Conservation (phyloP, 2,113 vertebrate species). For the Ovis canadensis region DNA sequence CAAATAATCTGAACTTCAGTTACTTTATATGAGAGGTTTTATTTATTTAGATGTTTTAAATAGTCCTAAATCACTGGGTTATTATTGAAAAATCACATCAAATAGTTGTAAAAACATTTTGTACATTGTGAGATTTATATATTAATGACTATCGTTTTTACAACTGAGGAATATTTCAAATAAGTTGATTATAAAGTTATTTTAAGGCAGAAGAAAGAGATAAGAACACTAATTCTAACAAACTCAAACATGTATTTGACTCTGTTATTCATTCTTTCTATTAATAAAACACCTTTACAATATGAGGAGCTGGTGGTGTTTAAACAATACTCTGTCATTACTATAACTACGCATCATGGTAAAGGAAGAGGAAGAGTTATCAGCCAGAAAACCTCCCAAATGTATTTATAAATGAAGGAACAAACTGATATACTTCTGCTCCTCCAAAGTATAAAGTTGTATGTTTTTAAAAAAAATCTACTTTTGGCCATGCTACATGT, state of each 20-base stretch:
- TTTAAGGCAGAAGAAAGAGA: background rate
- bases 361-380: background rate
- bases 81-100: background rate
- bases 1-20: background rate
- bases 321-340: background rate
- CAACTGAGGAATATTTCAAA: background rate
- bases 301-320: background rate
- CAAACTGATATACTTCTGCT: background rate
- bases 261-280: background rate
- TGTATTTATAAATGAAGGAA: background rate
- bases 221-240: background rate
- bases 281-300: background rate
- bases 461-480: background rate
- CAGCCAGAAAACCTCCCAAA: background rate
- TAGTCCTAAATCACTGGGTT: background rate
- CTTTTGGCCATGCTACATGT: background rate
- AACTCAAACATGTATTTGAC: background rate
- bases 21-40: background rate
- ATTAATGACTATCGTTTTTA: background rate
- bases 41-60: background rate
- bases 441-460: background rate
- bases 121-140: background rate
- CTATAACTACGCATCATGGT: background rate
- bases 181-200: slow-evolving; percentile 14
- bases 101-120: background rate